These are phyloP conservation scores for Arctocebus calabarensis DNA, from an alignment of 2,797 vertebrate species.

Conservation along the genomic window DNA sequence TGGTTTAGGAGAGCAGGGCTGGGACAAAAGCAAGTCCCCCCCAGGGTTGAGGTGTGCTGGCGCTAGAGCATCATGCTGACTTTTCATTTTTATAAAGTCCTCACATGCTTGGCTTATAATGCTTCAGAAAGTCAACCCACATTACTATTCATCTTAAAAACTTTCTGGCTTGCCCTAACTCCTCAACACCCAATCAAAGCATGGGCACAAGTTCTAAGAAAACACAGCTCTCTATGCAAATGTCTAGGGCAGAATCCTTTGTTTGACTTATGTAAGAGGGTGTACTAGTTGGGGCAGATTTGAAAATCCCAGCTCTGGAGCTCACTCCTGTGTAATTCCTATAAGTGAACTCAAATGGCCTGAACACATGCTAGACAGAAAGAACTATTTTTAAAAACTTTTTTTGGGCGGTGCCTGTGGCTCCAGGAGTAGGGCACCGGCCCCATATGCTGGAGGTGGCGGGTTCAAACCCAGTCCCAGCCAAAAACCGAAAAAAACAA, in stretches of 20 bases:
- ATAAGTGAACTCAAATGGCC: background rate
- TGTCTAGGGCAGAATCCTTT: background rate
- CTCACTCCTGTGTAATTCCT: background rate
- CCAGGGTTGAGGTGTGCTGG: too few relatives aligned
- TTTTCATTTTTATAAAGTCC: constrained; percentile 32
- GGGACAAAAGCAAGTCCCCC: background rate
- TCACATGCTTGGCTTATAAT: background rate
- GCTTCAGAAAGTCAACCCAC: background rate
- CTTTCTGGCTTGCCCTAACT: background rate
- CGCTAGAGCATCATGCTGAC: background rate
- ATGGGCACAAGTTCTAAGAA: background rate
- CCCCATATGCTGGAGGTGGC: too few relatives aligned
- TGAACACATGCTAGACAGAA: background rate
- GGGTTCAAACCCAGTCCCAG: too few relatives aligned
- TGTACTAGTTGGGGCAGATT: background rate
- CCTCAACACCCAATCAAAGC: background rate
- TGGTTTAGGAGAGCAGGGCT: background rate
- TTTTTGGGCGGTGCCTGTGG: too few relatives aligned
- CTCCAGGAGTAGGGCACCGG: too few relatives aligned
- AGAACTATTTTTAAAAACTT: background rate
- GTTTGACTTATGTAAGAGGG: background rate
- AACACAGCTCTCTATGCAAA: background rate
- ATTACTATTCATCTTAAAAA: too few relatives aligned
- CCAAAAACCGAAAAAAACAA: too few relatives aligned
- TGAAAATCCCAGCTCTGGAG: background rate